Conservation (phyloP, 2,113 vertebrate species). For the Hirundichthys speculiger region DNA sequence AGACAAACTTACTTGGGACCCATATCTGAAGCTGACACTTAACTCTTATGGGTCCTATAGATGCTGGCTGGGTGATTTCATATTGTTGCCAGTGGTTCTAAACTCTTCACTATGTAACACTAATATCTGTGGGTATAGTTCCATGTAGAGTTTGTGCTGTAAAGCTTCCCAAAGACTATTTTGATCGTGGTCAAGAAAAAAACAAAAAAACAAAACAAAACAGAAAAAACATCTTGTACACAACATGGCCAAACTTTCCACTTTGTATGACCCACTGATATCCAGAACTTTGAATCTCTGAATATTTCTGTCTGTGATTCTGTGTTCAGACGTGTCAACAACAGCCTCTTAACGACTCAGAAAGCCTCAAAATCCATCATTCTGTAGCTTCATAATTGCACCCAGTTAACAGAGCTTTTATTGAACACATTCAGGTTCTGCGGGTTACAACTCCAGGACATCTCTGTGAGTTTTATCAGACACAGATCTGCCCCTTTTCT, state of each 20-base stretch:
- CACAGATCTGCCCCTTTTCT: constrained; percentile 22
- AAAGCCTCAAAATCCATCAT: not conserved
- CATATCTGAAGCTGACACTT: no score
- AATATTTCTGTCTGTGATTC: not conserved
- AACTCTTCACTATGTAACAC: no score
- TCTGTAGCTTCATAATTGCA: not conserved
- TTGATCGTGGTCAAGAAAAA: not conserved
- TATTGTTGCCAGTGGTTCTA: no score
- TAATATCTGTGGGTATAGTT: no score
- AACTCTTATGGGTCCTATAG: no score
- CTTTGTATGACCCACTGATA: not conserved
- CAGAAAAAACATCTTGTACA: not conserved
- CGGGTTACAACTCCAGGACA: not conserved
- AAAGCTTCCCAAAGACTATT: no score
- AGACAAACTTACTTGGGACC: no score
- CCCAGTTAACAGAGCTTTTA: constrained; percentile 5
- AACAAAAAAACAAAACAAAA: not conserved
- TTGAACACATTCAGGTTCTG: constrained; percentile 1
- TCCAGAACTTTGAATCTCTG: no score
- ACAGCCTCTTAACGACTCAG: not conserved
- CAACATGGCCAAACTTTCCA: not conserved
- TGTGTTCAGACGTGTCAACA: no score
- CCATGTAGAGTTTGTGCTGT: no score
- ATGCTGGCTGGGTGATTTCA: no score
- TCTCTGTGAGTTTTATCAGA: not conserved